Conservation (phyloP, 2,888 invertebrate genomes). For the Apamea monoglypha region DNA sequence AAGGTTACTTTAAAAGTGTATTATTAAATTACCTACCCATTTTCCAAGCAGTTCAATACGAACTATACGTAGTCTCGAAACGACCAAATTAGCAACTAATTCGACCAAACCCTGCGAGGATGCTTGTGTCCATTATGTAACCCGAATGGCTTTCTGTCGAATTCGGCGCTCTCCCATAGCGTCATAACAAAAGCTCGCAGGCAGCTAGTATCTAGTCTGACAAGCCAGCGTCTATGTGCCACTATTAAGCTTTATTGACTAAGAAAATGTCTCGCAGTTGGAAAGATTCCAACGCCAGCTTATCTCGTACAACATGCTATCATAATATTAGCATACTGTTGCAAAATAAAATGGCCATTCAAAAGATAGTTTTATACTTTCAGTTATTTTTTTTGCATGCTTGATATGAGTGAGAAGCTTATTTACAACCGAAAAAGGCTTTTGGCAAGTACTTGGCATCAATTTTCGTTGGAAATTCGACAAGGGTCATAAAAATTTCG, state of each 20-base stretch:
- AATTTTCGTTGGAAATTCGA: conserved; percentile 47
- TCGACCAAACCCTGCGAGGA: conserved; percentile 11
- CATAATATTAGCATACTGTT: conserved; percentile 40
- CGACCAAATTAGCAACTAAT: conserved; percentile 21
- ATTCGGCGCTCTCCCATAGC: conserved; percentile 48
- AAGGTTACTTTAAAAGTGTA: background rate
- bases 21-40: background rate
- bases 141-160: conserved; percentile 48
- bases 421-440: conserved; percentile 34
- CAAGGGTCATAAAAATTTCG: conserved; percentile 46
- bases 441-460: conserved; percentile 30
- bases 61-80: background rate
- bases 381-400: conserved; percentile 21
- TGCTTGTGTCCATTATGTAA: conserved; percentile 37
- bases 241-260: conserved; percentile 60
- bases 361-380: conserved; percentile 35
- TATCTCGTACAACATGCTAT: conserved; percentile 48
- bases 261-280: conserved; percentile 57
- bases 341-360: conserved; percentile 32
- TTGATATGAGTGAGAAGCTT: conserved; percentile 3
- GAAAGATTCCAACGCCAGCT: conserved; percentile 56
- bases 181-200: conserved; percentile 53
- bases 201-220: conserved; percentile 42
- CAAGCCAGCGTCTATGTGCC: conserved; percentile 45
- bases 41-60: background rate